Evolutionary conservation across 2,113 vertebrate species (phyloP), one percentile per base, ranked within the genome.

Genomic region (Ascaphus truei): DNA sequence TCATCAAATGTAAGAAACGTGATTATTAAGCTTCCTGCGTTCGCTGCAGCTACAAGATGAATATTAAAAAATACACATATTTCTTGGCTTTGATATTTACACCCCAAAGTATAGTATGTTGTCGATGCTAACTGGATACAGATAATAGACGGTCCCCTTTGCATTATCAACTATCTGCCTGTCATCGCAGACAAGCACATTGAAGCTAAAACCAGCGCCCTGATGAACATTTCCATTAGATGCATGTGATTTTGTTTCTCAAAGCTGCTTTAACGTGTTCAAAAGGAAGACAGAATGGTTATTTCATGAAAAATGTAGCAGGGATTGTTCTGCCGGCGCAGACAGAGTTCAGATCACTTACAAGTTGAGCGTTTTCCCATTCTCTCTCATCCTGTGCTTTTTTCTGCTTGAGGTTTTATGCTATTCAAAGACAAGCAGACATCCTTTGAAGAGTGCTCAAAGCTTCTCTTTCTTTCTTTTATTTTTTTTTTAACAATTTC

Each of bases 401-500:
- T 73, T 72, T 64, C 79, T 56, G 62, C 79, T 81, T 76, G 78
- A 79, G 29, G 76, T 80, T 83, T 83, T 79, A 72, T 80, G 76
- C 81, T 80, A 81, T 80, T 83, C 81, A 84, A 81, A 84, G 79
- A 60, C 79, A 80, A 84, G 80, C 81, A 81, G 81, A 76, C 76
- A 75, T 68, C 66, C 79, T 84, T 83, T 84, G 83, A 84, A 81
- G 78, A 80, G 63, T 15, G 73, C 83, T 84, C 79, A 83, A 83
- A 84, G 79, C 59, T 60, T 72, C 75, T 64, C 68, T 59, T 3
- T 61, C 66, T 68, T 69, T 60, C 71, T 67, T 71, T 71, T 77
- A 78, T 53, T 68, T 69, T 64, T 68, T 51, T 66, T 71, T 74
- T n/a, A n/a, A n/a, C n/a, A n/a, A n/a, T n/a, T n/a, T n/a, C n/a